Percentiles rank a stretch among this genome's conserved stretches.
Conservation (phyloP, 2,113 vertebrate genomes). For the Notarius quadriscutis region DNA sequence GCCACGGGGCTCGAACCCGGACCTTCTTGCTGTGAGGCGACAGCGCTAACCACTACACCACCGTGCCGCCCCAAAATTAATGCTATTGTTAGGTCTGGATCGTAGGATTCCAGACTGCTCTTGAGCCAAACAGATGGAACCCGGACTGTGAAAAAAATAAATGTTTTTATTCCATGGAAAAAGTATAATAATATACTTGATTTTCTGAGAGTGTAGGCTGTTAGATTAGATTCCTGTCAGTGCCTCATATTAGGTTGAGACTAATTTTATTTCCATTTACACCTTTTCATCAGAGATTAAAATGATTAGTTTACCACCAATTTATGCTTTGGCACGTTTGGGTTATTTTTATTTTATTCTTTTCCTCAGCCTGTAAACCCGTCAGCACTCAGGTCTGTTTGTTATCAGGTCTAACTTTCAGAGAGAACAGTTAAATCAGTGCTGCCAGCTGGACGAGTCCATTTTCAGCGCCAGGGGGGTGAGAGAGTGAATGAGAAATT, state of each 20-base stretch:
- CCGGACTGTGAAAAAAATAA: too few relatives aligned
- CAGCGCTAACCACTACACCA: too few relatives aligned
- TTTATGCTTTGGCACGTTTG: background rate
- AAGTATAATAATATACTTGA: too few relatives aligned
- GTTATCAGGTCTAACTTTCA: slow-evolving; percentile 51
- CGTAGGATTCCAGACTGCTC: too few relatives aligned
- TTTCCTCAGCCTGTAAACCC: background rate
- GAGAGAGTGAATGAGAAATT: background rate
- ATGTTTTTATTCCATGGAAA: too few relatives aligned
- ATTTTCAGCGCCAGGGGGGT: slow-evolving; percentile 31
- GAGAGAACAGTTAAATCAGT: slow-evolving; percentile 61
- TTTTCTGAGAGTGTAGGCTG: background rate
- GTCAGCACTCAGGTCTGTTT: slow-evolving; percentile 12
- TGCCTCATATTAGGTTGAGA: background rate
- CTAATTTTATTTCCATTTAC: background rate
- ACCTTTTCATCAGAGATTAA: background rate
- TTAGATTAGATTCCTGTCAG: background rate
- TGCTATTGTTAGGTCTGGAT: too few relatives aligned
- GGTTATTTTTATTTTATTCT: background rate
- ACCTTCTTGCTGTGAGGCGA: too few relatives aligned
- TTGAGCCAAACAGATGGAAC: too few relatives aligned
- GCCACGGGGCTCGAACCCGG: too few relatives aligned
- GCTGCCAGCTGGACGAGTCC: slow-evolving; percentile 48
- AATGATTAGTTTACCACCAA: background rate
- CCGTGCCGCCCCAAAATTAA: too few relatives aligned